Base-by-base conservation (phyloP, 1,140 invertebrate genomes). In the Microplitis demolitor region DNA sequence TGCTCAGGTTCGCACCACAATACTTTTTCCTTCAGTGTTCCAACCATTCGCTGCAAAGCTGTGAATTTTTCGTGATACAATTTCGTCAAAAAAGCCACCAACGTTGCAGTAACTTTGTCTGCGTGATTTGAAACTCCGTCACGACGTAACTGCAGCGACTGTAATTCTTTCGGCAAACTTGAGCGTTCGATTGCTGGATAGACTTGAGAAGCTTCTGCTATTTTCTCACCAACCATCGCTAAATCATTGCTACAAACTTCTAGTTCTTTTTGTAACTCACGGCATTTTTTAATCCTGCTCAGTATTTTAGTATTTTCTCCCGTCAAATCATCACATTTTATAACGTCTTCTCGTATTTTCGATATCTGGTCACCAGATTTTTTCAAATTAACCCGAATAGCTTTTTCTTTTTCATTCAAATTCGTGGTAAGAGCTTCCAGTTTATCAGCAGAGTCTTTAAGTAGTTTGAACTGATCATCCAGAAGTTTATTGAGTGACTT, bases 1-100 rank as follows among this genome's bases (percentile, higher is more conserved):
- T 92, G 90, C 83, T 98, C 96, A 0, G 94, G 94, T 74, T 93
- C 90, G 84, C 96, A 98, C 96, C 96, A 98, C n/a, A 90, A 88
- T 0, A 97, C 91, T 84, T 98, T 98, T 80, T 98, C 97, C 74
- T 93, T 93, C 62, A 93, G 91, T 2, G 92, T 91, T 56, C 89
- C 88, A 3, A 98, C 89, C 82, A 94, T 92, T 76, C 95, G 90
- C 78, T 95, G 92, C 24, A 96, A 89, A 80, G 93, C 92, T 60
- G 90, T 90, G 60, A 95, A 91, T 79, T 96, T 96, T 72, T 97
- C 96, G 60, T 91, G 92, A 81, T 96, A 95, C 74, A 95, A 91
- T 85, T 97, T 97, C 77, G 96, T 94, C 37, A 98, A 87, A 83
- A 96, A 94, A 14, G 91, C 91, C 13, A 94, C 85, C 14, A 98